Evolutionary conservation across 2,888 invertebrate species (phyloP), one percentile per base, ranked within the genome.

Genomic region (Stenotaenia linearis): DNA sequence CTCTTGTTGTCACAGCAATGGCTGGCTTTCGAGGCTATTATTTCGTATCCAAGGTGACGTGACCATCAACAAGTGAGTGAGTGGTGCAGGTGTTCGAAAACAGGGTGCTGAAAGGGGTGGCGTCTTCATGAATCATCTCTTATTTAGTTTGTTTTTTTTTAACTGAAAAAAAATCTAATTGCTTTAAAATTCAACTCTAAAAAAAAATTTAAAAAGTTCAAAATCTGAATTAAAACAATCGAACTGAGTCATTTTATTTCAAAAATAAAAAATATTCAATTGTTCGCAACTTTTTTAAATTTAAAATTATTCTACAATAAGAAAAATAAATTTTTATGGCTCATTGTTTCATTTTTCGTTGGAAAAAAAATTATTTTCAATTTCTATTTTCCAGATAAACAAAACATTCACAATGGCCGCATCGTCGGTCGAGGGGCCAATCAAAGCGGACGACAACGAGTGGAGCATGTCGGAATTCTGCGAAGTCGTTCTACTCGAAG

Each of bases 401-500:
- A n/a, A n/a, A 25, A 23, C 25, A 21, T 40, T 18, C 25, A 50
- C 12, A 78, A 78, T 78, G 78, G 77, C 79, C 77, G 25, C 79
- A 40, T n/a, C 32, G 45, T 32, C 79, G 21, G 9, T 18, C 18
- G 45, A 77, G 56, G n/a, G 30, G 10, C 25, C 79, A 77, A 37
- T 79, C 35, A 35, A 56, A 56, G 23, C 30, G 1, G 78, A 78
- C n/a, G 78, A 78, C 45, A 35, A 78, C 30, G 76, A 76, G 35
- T 78, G 78, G 78, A 78, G 23, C 23, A 78, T 78, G 21, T 45
- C 45, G 23, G 35, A 78, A 30, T 50, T 78, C 25, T 78, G 78
- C 45, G 78, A 78, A 50, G 78, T 78, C 35, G 78, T 78, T 23
- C 10, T 78, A 4, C 25, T 50, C 1, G 78, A 78, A 12, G 78